Evolutionary conservation across 2,797 vertebrate genomes (phyloP), one percentile per base, ranked within the genome.

Genomic region (Falco rusticolus): DNA sequence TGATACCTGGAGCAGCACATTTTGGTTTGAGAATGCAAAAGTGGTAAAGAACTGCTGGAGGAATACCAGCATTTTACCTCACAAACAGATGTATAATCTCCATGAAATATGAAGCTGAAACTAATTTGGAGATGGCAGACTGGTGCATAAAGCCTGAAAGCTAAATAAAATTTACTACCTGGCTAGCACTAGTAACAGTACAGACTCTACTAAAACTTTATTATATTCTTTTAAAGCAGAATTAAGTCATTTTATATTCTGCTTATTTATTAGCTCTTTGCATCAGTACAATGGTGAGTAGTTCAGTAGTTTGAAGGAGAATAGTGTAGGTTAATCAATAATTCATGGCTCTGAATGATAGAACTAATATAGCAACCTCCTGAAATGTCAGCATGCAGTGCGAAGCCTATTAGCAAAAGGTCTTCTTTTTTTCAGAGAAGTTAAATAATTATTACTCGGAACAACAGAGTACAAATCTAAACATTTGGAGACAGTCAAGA

Each of bases 381-480:
- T 85, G 64, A 92, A 93, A 98, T 94, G 94, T 71, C 79, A 95
- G 43, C 43, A 81, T 74, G 64, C 57, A 78, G 54, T 75, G 70
- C 81, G 86, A 92, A 77, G 48, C 56, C 79, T 90, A 51, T 93
- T 90, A 90, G 51, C n/a, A 25, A 82, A 84, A 93, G 66, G 57
- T 87, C 88, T 80, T 91, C 71, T 93, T 96, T 93, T 94, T 66
- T 53, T 60, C 31, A 82, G 75, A 87, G 65, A 92, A 95, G 60
- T 64, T 92, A 93, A 90, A 77, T 96, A 94, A 94, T 91, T 97
- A 60, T 96, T 96, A 80, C 51, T 95, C 64, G 90, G 87, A 95
- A 95, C 19, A 84, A 75, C 56, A 41, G 81, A 78, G 14, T 76
- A 69, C 79, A 92, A 87, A 94, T 96, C 96, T 93, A 97, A 97